phyloP scores from a whole-genome alignment of 2,113 vertebrate species.

The Anolis sagrei region DNA sequence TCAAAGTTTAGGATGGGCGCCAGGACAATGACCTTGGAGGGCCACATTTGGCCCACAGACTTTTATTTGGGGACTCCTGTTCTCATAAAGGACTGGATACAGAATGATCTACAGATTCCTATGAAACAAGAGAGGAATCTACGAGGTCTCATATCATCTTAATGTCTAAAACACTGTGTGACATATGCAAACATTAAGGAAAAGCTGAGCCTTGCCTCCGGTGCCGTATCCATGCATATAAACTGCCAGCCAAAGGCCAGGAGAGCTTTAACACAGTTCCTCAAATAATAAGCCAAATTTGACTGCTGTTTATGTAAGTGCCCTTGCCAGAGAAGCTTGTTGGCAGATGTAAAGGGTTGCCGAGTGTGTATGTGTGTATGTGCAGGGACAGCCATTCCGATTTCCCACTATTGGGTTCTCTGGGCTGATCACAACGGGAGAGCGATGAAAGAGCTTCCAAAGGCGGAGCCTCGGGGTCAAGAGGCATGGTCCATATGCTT shows the following conservation, averaged over 20 bases:
- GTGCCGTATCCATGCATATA: fast-evolving
- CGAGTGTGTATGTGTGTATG: too few relatives aligned
- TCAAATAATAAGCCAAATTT: conserved; percentile 24
- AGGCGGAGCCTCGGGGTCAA: not conserved
- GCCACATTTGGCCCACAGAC: too few relatives aligned
- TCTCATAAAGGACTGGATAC: too few relatives aligned
- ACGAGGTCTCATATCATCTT: too few relatives aligned
- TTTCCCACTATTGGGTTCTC: not conserved
- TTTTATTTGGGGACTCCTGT: too few relatives aligned
- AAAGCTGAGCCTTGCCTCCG: fast-evolving
- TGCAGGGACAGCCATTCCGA: not conserved
- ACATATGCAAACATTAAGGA: not conserved
- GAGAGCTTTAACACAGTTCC: not conserved
- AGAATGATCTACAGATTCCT: too few relatives aligned
- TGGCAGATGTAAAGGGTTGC: not conserved
- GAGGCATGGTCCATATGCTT: fast-evolving
- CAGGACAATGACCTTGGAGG: too few relatives aligned
- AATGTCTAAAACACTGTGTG: not conserved
- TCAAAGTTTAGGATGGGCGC: too few relatives aligned
- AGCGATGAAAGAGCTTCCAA: fast-evolving
- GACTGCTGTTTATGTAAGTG: not conserved
- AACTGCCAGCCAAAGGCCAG: not conserved
- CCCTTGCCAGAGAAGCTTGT: not conserved
- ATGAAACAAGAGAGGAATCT: too few relatives aligned
- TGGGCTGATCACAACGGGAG: not conserved